Conservation (phyloP, 2,797 vertebrate genomes). For the Aplochiton taeniatus region DNA sequence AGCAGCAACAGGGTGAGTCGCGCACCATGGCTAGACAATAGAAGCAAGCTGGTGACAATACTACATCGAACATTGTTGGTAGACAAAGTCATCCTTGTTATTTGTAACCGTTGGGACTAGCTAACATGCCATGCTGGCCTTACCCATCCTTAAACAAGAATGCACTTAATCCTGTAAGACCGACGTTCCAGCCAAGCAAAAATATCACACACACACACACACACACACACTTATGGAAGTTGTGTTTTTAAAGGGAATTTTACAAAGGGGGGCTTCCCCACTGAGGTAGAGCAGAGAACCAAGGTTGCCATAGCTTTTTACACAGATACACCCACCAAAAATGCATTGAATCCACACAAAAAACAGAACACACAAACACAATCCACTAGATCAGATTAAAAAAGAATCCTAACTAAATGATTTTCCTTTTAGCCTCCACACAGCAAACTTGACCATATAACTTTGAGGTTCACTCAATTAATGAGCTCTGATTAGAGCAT, state of each 20-base stretch:
- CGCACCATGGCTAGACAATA: neutral
- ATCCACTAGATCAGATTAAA: neutral
- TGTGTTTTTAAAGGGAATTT: conserved; percentile 21
- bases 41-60: neutral
- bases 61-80: neutral
- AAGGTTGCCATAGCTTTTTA: conserved; percentile 25
- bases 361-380: conserved; percentile 12
- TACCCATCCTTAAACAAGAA: no score
- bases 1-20: conserved; percentile 63
- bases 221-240: conserved; percentile 38
- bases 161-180: no score
- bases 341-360: conserved; percentile 1
- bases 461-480: no score
- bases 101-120: no score
- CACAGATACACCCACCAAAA: conserved; percentile 23
- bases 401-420: neutral
- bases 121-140: no score
- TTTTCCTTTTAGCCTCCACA: no score
- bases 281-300: conserved; percentile 14
- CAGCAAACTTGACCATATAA: no score
- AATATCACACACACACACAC: conserved; percentile 21
- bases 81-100: neutral
- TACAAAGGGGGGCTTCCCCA: conserved; percentile 25
- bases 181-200: neutral
- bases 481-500: no score